phyloP scores from a whole-genome alignment of 2,113 vertebrate species.

The Sakesphorus luctuosus region DNA sequence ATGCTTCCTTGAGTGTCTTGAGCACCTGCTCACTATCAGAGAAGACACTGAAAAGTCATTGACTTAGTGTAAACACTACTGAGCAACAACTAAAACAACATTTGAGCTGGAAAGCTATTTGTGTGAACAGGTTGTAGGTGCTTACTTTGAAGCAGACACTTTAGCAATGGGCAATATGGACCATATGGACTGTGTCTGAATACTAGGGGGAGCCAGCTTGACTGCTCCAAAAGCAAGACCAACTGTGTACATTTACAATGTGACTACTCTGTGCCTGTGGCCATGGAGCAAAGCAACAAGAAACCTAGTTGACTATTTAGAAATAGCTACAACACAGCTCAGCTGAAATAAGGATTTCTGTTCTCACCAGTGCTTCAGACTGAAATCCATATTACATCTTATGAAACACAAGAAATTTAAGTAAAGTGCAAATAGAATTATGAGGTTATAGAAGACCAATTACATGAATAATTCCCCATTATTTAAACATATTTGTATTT shows the following conservation, averaged over 20 bases:
- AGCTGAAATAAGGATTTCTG: neutral
- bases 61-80: no score
- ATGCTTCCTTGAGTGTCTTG: no score
- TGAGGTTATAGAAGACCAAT: neutral
- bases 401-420: neutral
- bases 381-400: neutral
- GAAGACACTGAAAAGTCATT: no score
- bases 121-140: neutral
- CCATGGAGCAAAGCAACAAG: neutral
- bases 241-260: accelerated
- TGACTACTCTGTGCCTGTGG: neutral
- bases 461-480: neutral
- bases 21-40: no score
- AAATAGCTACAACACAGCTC: neutral
- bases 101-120: neutral
- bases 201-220: accelerated
- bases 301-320: neutral
- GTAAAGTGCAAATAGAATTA: neutral
- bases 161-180: no score
- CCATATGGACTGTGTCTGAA: accelerated
- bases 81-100: no score
- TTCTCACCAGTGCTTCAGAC: neutral
- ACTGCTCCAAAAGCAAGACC: neutral
- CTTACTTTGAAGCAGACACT: neutral
- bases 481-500: neutral